Percentiles rank a stretch among this genome's conserved stretches.
These are phyloP conservation scores for Oscheius sp. DNA, from an alignment of 2,888 invertebrate genomes.

Conservation along the genomic window DNA sequence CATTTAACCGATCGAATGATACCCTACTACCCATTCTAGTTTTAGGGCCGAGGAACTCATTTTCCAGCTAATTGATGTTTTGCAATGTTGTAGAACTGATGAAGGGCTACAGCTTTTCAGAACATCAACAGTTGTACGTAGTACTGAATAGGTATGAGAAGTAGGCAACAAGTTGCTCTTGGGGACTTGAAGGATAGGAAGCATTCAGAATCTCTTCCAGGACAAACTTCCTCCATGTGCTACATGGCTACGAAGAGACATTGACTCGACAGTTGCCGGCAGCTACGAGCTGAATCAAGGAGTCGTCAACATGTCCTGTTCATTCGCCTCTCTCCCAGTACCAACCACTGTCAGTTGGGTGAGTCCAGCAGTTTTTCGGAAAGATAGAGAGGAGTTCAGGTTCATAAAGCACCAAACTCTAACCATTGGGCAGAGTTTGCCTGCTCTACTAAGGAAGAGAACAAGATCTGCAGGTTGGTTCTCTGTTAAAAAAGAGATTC, in stretches of 20 bases:
- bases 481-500: neutral
- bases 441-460: conserved; percentile 33
- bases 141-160: neutral
- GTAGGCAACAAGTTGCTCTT: neutral
- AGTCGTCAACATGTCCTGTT: conserved; percentile 35
- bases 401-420: conserved; percentile 31
- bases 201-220: conserved; percentile 1
- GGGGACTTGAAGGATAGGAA: neutral
- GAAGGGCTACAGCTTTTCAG: neutral
- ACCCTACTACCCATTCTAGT: neutral
- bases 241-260: conserved; percentile 30
- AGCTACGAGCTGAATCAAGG: conserved; percentile 33
- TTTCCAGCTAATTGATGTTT: neutral
- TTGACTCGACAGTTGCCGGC: conserved; percentile 12
- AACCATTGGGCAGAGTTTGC: conserved; percentile 32
- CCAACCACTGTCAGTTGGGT: conserved; percentile 36
- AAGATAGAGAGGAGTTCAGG: too few relatives aligned
- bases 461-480: conserved; percentile 31
- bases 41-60: neutral
- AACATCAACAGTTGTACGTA: neutral
- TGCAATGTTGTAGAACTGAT: neutral
- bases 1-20: neutral
- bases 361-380: too few relatives aligned
- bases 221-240: conserved; percentile 29
- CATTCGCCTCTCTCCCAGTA: conserved; percentile 33